These are phyloP conservation scores for Coremacera marginata DNA, from an alignment of 2,888 invertebrate genomes.

Conservation along the genomic window DNA sequence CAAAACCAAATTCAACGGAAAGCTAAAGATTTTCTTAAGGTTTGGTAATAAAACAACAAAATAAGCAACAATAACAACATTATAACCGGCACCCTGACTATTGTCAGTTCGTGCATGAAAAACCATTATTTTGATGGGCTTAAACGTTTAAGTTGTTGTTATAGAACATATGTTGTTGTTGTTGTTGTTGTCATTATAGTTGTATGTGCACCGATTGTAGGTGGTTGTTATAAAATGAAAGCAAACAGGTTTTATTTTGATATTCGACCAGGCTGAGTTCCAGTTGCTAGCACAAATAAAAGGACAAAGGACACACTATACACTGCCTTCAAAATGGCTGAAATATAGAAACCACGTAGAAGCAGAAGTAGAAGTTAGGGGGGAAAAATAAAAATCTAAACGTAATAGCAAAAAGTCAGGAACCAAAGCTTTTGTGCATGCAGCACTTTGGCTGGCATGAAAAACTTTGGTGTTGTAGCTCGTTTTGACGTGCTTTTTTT, in stretches of 20 bases:
- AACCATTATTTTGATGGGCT: slow-evolving; percentile 27
- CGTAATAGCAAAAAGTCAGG: too few relatives aligned
- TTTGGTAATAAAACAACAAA: slow-evolving; percentile 22
- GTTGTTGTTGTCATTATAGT: neutral
- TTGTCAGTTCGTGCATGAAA: slow-evolving; percentile 32
- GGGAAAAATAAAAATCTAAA: too few relatives aligned
- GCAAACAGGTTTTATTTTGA: neutral
- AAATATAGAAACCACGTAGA: neutral
- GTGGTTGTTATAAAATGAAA: slow-evolving; percentile 3
- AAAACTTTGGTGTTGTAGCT: neutral
- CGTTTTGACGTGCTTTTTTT: neutral
- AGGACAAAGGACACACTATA: neutral
- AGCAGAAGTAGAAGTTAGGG: neutral
- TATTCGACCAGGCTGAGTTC: neutral
- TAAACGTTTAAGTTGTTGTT: slow-evolving; percentile 23
- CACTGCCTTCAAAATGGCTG: neutral
- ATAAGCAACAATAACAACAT: slow-evolving; percentile 11
- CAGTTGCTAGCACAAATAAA: neutral
- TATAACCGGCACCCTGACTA: neutral
- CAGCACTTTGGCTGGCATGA: too few relatives aligned
- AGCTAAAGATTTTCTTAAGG: too few relatives aligned
- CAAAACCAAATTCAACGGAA: neutral
- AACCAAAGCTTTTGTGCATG: too few relatives aligned
- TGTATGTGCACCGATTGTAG: neutral
- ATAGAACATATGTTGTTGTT: neutral